Conservation (phyloP, 2,888 invertebrate species). For the Aleiodes alternator region DNA sequence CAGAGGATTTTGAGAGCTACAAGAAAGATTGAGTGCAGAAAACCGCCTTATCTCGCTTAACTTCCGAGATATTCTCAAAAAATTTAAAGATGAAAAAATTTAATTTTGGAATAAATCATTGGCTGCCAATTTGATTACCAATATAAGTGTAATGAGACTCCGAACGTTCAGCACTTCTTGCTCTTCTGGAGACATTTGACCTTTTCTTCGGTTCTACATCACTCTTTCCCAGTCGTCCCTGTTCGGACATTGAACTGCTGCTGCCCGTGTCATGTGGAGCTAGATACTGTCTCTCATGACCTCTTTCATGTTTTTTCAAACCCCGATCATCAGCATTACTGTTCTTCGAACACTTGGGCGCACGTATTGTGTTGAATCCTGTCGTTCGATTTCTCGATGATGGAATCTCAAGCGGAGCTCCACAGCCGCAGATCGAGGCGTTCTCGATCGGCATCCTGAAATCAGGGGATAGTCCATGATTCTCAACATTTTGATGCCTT, state of each 20-base stretch:
- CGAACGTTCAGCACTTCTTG: conserved; percentile 70
- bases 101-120: not conserved
- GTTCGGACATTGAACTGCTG: conserved; percentile 65
- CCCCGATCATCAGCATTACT: conserved; percentile 60
- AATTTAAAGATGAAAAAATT: not conserved
- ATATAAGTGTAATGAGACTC: conserved; percentile 73
- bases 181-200: conserved; percentile 67
- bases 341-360: conserved; percentile 63
- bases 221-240: conserved; percentile 56
- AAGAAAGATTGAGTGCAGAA: no score
- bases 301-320: conserved; percentile 58
- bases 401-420: conserved; percentile 64
- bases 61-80: not conserved
- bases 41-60: no score
- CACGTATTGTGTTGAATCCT: conserved; percentile 59
- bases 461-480: conserved; percentile 17
- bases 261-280: conserved; percentile 62
- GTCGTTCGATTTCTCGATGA: conserved; percentile 61
- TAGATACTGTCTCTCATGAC: conserved; percentile 55
- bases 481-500: no score
- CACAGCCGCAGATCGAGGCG: conserved; percentile 67
- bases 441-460: conserved; percentile 70
- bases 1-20: no score
- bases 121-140: conserved; percentile 58
- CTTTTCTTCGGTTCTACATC: conserved; percentile 66